Evolutionary conservation across 2,888 invertebrate species (phyloP).

Genomic region (Steinernema scapterisci): DNA sequence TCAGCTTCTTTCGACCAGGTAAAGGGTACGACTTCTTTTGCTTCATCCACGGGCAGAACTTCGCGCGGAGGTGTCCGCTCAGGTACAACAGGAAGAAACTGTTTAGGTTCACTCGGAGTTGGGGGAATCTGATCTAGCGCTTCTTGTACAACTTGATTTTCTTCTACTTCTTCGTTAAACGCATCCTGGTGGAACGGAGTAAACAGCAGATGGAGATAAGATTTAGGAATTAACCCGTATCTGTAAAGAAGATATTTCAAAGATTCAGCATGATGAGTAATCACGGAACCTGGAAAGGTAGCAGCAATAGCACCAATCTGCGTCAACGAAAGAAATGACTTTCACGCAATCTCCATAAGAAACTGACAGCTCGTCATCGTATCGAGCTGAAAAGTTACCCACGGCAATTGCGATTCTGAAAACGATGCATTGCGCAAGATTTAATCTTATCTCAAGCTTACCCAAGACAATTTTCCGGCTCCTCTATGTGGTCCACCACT

Average conservation of each 20-base stretch:
- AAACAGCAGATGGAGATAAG: not conserved
- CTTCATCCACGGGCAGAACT: not conserved
- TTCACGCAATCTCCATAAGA: conserved; percentile 9
- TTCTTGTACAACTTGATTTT: not conserved
- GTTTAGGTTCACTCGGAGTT: not conserved
- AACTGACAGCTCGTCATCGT: not conserved
- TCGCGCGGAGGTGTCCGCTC: not conserved
- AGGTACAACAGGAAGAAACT: not conserved
- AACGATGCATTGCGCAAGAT: not conserved
- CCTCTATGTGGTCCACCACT: not conserved
- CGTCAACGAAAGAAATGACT: not conserved
- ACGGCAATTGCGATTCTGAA: conserved; percentile 8
- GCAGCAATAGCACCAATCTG: conserved; percentile 14
- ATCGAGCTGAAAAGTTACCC: not conserved
- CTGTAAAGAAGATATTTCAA: too few relatives aligned
- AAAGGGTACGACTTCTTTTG: not conserved
- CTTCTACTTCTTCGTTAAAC: not conserved
- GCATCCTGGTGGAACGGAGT: not conserved
- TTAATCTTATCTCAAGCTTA: too few relatives aligned
- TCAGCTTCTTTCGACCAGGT: conserved; percentile 2
- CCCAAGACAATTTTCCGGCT: not conserved
- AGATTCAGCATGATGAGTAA: too few relatives aligned
- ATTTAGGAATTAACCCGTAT: not conserved
- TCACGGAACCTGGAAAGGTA: not conserved
- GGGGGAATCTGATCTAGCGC: not conserved